Percentiles rank a stretch among this genome's conserved stretches.
Evolutionary conservation across 2,113 vertebrate genomes (phyloP).

Genomic region (Sylvicapra grimmia): DNA sequence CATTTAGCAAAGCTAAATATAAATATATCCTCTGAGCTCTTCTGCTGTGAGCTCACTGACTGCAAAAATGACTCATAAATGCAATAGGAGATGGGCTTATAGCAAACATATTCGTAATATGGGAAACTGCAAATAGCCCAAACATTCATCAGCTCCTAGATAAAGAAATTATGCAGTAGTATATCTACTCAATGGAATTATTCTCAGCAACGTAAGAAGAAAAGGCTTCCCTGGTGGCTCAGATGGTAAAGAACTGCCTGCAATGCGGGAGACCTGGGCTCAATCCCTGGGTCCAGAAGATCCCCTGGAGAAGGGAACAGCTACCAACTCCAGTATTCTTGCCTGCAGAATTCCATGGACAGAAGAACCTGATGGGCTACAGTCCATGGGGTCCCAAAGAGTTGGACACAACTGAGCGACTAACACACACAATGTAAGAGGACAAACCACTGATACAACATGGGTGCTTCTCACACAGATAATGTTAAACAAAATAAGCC

Average conservation of each 20-base stretch:
- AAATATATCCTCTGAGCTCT: background rate
- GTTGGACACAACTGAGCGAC: background rate
- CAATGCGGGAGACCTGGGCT: background rate
- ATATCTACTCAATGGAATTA: background rate
- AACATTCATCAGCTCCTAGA: background rate
- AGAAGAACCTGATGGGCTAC: accelerated
- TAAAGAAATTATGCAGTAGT: background rate
- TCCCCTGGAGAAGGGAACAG: background rate
- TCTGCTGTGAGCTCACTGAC: background rate
- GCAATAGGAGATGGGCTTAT: background rate
- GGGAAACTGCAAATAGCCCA: background rate
- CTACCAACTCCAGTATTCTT: background rate
- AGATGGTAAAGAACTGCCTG: background rate
- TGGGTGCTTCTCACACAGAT: background rate
- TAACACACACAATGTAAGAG: background rate
- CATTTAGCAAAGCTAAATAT: background rate
- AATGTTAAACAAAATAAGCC: background rate
- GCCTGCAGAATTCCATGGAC: background rate
- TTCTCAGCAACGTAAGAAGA: background rate
- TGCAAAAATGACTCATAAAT: background rate
- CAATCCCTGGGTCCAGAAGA: background rate
- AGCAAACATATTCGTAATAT: background rate
- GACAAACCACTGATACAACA: background rate
- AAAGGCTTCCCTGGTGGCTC: background rate
- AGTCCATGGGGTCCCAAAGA: background rate